phyloP scores from a whole-genome alignment of 2,113 vertebrate genomes.

The Stigmatopora nigra region DNA sequence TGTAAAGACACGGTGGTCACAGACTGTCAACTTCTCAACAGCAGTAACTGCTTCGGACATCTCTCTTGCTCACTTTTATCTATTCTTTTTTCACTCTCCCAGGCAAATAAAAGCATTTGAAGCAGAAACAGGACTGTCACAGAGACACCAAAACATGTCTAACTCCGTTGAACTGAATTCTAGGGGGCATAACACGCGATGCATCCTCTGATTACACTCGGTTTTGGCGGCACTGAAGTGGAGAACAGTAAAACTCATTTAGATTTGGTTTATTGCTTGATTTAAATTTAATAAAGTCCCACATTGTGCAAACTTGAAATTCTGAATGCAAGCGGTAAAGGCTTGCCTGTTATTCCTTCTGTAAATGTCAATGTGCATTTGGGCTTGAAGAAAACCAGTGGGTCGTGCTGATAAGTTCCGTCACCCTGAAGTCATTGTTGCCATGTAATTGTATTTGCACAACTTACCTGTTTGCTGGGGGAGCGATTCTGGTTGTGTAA shows the following conservation, averaged over 20 bases:
- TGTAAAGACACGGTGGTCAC: conserved; percentile 19
- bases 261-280: not conserved
- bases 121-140: conserved; percentile 17
- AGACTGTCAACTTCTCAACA: conserved; percentile 27
- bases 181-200: not conserved
- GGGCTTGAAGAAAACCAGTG: conserved; percentile 18
- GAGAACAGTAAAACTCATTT: not conserved
- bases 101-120: conserved; percentile 19
- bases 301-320: conserved; percentile 6
- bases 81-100: conserved; percentile 23
- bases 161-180: conserved; percentile 7
- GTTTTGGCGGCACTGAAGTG: too few relatives aligned
- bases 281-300: conserved; percentile 12
- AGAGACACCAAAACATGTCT: conserved; percentile 7
- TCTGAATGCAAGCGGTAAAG: conserved; percentile 7
- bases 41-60: conserved; percentile 43
- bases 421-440: conserved; percentile 51
- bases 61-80: conserved; percentile 48
- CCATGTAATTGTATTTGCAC: conserved; percentile 56
- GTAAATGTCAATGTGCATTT: conserved; percentile 50
- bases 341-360: conserved; percentile 13
- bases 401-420: conserved; percentile 38
- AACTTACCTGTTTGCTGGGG: conserved; percentile 57
- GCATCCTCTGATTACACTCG: too few relatives aligned
- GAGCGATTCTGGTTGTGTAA: conserved; percentile 41